Percentiles rank a stretch among this genome's conserved stretches.
phyloP scores from a whole-genome alignment of 2,888 invertebrate genomes.

The Metopia argyrocephala region DNA sequence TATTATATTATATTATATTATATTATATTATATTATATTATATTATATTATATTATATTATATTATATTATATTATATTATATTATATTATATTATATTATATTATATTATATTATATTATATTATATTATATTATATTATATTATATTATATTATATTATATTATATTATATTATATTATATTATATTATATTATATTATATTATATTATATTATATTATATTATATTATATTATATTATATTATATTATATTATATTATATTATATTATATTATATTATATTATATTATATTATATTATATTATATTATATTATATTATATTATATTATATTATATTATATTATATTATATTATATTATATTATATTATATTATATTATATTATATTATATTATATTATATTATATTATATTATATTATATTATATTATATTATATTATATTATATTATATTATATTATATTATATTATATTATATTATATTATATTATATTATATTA shows the following conservation, averaged over 20 bases:
- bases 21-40: neutral
- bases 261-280: neutral
- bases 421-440: neutral
- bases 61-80: neutral
- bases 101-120: neutral
- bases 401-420: neutral
- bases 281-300: neutral
- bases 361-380: neutral
- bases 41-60: neutral
- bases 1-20: neutral
- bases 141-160: neutral
- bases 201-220: neutral
- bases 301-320: neutral
- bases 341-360: neutral
- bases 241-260: neutral
- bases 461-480: neutral
- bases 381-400: neutral
- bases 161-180: neutral
- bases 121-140: neutral
- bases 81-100: neutral
- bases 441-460: neutral
- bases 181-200: neutral
- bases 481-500: neutral
- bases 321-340: neutral
- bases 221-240: neutral